Percentiles rank a stretch among this genome's conserved stretches.
Conservation (phyloP, 2,113 vertebrate genomes). For the Periophthalmodon schlosseri region DNA sequence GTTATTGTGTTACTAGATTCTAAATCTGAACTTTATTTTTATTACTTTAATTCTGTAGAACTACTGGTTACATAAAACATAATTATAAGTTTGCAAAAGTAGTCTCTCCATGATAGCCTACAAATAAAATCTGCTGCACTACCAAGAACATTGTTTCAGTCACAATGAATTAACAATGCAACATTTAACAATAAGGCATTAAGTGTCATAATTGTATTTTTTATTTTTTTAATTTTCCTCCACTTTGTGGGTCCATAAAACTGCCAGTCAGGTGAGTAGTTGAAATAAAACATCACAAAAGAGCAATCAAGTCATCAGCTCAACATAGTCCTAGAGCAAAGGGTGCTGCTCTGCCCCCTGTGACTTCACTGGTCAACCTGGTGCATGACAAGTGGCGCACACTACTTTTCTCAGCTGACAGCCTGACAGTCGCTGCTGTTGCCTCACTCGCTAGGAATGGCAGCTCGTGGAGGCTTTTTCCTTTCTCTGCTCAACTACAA, state of each 20-base stretch:
- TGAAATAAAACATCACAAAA: background rate
- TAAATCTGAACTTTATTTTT: no score
- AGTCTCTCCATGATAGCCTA: no score
- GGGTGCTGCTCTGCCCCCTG: constrained; percentile 17
- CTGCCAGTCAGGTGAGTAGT: background rate
- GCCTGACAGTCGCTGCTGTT: constrained; percentile 13
- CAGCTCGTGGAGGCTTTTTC: constrained; percentile 77
- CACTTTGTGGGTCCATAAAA: background rate
- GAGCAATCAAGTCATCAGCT: background rate
- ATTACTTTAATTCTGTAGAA: no score
- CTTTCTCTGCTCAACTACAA: constrained; percentile 91
- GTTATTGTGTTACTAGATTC: no score
- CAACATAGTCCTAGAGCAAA: background rate
- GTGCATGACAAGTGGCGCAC: constrained; percentile 32
- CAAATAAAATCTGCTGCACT: no score
- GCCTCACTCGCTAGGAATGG: constrained; percentile 74
- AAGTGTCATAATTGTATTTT: background rate
- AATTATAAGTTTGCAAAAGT: no score
- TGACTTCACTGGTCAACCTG: constrained; percentile 25
- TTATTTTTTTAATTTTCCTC: background rate
- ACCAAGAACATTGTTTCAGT: background rate
- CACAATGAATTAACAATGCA: background rate
- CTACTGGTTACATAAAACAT: no score
- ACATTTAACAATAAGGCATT: background rate
- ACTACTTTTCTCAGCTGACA: constrained; percentile 26